These are phyloP conservation scores for Erpornis zantholeuca DNA, from an alignment of 2,113 vertebrate species.

Conservation along the genomic window DNA sequence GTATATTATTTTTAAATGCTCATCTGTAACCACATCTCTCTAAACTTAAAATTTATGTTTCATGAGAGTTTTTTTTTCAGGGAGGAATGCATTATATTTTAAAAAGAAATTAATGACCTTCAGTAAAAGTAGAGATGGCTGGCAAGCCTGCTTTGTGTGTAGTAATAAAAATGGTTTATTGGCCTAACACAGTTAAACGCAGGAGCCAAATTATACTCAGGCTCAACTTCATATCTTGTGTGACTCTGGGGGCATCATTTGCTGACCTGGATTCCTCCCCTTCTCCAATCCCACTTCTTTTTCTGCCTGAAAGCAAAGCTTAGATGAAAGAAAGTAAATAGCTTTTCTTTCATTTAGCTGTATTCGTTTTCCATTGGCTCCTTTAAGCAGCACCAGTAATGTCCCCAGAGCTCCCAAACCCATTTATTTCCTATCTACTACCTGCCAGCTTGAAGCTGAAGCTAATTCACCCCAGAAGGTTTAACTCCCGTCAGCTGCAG, in stretches of 20 bases:
- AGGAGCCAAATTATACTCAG: slow-evolving; percentile 45
- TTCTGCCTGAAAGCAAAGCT: slow-evolving; percentile 18
- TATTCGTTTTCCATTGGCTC: slow-evolving; percentile 20
- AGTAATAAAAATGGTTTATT: slow-evolving; percentile 79
- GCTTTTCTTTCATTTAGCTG: slow-evolving; percentile 34
- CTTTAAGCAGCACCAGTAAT: not conserved
- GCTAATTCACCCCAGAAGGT: slow-evolving; percentile 50
- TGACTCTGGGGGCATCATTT: not conserved
- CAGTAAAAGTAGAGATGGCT: slow-evolving; percentile 61
- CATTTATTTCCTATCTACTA: slow-evolving; percentile 57
- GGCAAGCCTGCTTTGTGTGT: slow-evolving; percentile 53
- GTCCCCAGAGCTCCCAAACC: slow-evolving; percentile 35
- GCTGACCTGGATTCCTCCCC: slow-evolving; percentile 11
- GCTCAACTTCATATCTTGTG: not conserved
- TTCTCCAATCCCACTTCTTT: not conserved
- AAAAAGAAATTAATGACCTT: slow-evolving; percentile 68
- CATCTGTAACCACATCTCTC: slow-evolving; percentile 34
- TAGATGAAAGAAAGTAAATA: slow-evolving; percentile 41
- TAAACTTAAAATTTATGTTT: slow-evolving; percentile 64
- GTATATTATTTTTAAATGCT: slow-evolving; percentile 54
- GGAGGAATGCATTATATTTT: slow-evolving; percentile 50
- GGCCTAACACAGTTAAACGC: slow-evolving; percentile 7
- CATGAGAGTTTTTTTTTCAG: not conserved
- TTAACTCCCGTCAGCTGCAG: slow-evolving; percentile 9
- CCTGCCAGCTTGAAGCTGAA: not conserved